A percentile compares a stretch with the other conserved stretches of the same genome.
Evolutionary conservation across 2,113 vertebrate species (phyloP).

Genomic region (Alethe diademata): DNA sequence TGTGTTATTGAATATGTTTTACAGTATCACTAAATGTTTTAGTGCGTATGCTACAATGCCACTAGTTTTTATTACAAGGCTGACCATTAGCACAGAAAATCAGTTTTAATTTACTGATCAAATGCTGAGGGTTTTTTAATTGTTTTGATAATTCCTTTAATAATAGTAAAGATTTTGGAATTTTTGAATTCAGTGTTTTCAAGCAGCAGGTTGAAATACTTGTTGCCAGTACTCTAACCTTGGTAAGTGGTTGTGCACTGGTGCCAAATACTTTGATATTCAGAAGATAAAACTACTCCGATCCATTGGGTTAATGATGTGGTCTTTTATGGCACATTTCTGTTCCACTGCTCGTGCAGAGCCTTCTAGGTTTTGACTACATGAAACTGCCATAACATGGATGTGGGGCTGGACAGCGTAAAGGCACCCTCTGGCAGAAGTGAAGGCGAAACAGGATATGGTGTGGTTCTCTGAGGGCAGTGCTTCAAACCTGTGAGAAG

Average conservation of each 20-base stretch:
- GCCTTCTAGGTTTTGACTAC: background rate
- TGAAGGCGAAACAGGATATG: too few species aligned
- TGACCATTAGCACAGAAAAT: background rate
- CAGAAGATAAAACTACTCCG: background rate
- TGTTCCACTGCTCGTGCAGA: background rate
- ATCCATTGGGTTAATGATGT: background rate
- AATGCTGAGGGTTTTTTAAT: background rate
- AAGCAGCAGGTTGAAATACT: background rate
- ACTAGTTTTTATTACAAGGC: background rate
- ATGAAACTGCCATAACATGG: background rate
- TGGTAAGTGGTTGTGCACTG: background rate
- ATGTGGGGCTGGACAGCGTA: background rate
- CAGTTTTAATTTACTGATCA: background rate
- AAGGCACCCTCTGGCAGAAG: background rate
- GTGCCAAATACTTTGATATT: background rate
- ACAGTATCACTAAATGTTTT: background rate
- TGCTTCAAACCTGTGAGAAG: rapidly evolving
- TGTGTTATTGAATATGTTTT: background rate
- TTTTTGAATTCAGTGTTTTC: background rate
- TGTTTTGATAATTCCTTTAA: background rate
- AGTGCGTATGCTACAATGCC: background rate
- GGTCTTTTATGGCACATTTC: background rate
- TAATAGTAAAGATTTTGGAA: background rate
- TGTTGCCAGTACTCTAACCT: background rate
- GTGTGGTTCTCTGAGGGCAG: background rate